phyloP scores from a whole-genome alignment of 2,113 vertebrate species.

The Otolemur garnettii region DNA sequence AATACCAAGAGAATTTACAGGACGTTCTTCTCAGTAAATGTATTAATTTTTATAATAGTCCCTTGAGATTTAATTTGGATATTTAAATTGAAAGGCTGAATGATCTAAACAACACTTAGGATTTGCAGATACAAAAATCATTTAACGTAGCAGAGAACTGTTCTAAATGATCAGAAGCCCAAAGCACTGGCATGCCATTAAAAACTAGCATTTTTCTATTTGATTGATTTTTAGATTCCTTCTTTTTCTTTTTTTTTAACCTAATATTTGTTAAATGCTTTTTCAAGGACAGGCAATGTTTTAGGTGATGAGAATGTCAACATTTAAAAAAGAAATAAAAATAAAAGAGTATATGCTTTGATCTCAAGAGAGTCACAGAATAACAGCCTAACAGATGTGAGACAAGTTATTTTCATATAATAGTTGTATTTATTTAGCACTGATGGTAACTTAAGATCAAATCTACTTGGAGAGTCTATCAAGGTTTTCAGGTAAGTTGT shows the following conservation, averaged over 20 bases:
- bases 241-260: not conserved
- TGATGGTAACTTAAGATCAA: not conserved
- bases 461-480: not conserved
- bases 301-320: not conserved
- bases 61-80: conserved; percentile 43
- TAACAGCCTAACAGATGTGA: not conserved
- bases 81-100: conserved; percentile 21
- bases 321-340: not conserved
- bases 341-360: not conserved
- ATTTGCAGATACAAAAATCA: conserved; percentile 2
- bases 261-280: conserved; percentile 37
- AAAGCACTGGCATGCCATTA: not conserved
- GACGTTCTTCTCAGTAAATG: not conserved
- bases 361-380: not conserved
- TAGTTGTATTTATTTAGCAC: conserved; percentile 31
- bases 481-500: not conserved
- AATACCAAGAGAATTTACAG: conserved; percentile 15
- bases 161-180: not conserved
- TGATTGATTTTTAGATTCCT: not conserved
- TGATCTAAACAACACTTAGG: not conserved
- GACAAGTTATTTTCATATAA: not conserved
- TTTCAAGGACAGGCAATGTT: not conserved
- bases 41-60: conserved; percentile 32
- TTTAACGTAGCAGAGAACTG: not conserved
- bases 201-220: not conserved